phyloP scores from a whole-genome alignment of 2,113 vertebrate genomes.

The Takifugu bimaculatus region DNA sequence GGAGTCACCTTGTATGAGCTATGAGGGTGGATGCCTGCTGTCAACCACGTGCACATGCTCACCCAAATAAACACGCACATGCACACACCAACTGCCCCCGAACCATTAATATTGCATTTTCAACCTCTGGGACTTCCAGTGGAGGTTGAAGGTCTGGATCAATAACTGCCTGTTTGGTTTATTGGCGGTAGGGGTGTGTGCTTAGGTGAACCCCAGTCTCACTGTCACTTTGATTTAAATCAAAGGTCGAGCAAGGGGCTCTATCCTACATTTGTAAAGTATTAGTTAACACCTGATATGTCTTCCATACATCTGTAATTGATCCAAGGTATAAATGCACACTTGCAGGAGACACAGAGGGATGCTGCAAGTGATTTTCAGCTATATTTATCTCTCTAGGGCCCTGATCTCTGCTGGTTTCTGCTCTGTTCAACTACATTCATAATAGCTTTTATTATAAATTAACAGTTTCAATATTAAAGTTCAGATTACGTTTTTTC shows the following conservation, averaged over 20 bases:
- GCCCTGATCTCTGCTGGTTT: background rate
- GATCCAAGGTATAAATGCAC: conserved; percentile 42
- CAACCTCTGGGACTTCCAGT: conserved; percentile 47
- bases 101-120: conserved; percentile 68
- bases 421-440: conserved; percentile 13
- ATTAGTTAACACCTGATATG: conserved; percentile 69
- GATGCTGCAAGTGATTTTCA: conserved; percentile 14
- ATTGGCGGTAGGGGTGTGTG: conserved; percentile 58
- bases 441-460: conserved; percentile 19
- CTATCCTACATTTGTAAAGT: conserved; percentile 66
- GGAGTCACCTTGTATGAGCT: conserved; percentile 44
- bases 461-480: background rate
- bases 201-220: conserved; percentile 53
- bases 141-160: conserved; percentile 61
- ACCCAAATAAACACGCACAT: conserved; percentile 29
- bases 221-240: conserved; percentile 69
- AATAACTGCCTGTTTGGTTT: conserved; percentile 78
- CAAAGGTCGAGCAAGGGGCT: conserved; percentile 55
- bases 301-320: conserved; percentile 45
- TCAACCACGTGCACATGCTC: conserved; percentile 19
- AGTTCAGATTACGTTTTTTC: background rate
- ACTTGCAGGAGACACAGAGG: background rate
- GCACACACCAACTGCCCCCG: conserved; percentile 26
- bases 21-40: conserved; percentile 8
- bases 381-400: conserved; percentile 32